Evolutionary conservation across 2,113 vertebrate species (phyloP).

Genomic region (Danio rerio): GRCz12tu NC_133179.1:18357001-18357500

Average conservation of each 20-base stretch:
- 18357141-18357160: constrained; percentile 97
- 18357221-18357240: neutral
- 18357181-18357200: constrained; percentile 83
- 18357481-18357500: no score
- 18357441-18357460: no score
- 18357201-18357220: neutral
- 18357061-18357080: constrained; percentile 87
- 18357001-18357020: no score
- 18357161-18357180: constrained; percentile 98
- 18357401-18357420: constrained; percentile 91
- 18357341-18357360: constrained; percentile 99
- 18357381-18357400: constrained; percentile 96
- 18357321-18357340: constrained; percentile 99
- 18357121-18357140: constrained; percentile 97
- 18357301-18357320: constrained; percentile 94
- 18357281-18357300: constrained; percentile 94
- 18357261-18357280: constrained; percentile 79
- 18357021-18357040: neutral
- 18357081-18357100: constrained; percentile 97
- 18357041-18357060: neutral
- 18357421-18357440: constrained; percentile 72
- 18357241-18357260: neutral
- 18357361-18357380: constrained; percentile 91
- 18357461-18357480: no score
- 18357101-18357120: constrained; percentile 96